Conservation (phyloP, 2,113 vertebrate species). For the Tachuris rubrigastra region DNA sequence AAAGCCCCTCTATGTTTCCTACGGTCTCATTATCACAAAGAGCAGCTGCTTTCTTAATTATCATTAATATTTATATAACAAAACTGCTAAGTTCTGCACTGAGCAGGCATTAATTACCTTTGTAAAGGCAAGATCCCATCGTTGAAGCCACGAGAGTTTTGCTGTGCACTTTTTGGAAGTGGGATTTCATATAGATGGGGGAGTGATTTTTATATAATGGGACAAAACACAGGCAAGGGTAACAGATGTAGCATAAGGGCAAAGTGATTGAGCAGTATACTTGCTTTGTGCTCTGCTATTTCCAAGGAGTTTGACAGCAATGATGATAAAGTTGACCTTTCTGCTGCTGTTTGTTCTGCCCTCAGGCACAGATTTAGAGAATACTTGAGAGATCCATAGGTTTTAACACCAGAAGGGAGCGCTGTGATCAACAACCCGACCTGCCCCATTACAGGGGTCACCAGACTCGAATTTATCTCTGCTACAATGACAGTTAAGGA, state of each 20-base stretch:
- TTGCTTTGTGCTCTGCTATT: neutral
- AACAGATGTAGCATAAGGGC: neutral
- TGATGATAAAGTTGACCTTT: conserved; percentile 39
- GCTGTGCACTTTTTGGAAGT: neutral
- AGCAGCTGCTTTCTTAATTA: neutral
- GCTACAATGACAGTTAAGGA: neutral
- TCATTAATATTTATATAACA: neutral
- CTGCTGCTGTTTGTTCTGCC: neutral
- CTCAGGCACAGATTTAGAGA: neutral
- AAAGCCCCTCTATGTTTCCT: neutral
- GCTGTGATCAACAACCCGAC: neutral
- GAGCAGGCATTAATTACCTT: neutral
- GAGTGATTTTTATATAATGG: neutral
- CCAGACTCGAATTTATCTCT: neutral
- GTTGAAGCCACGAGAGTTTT: neutral
- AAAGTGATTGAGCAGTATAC: neutral
- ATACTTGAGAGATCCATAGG: neutral
- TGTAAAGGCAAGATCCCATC: neutral
- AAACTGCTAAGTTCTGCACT: neutral
- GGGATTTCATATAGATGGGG: neutral
- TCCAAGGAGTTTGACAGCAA: conserved; percentile 18
- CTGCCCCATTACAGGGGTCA: neutral
- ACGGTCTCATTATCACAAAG: neutral
- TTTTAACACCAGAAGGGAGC: neutral
- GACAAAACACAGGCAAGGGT: neutral